Conservation (phyloP, 2,888 invertebrate species). For the Pediacus dermestoides region DNA sequence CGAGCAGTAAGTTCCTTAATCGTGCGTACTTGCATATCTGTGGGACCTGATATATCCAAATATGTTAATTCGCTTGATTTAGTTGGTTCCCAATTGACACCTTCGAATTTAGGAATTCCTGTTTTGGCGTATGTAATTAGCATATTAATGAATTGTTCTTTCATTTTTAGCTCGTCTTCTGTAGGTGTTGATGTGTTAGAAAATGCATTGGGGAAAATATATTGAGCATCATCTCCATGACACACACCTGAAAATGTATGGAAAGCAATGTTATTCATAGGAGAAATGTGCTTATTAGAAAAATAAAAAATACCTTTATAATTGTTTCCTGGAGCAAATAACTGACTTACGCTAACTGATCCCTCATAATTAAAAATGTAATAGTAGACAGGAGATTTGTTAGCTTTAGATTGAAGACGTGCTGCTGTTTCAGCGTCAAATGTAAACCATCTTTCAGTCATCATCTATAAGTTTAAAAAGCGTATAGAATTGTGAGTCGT, state of each 20-base stretch:
- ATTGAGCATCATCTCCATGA: slow-evolving; percentile 2
- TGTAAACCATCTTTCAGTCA: neutral
- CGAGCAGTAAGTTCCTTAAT: slow-evolving; percentile 44
- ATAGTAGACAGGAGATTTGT: slow-evolving; percentile 6
- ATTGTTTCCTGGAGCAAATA: neutral
- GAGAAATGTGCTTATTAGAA: neutral
- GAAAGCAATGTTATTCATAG: neutral
- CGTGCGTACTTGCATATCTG: slow-evolving; percentile 4
- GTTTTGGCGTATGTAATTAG: slow-evolving; percentile 2
- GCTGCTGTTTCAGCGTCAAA: slow-evolving; percentile 2
- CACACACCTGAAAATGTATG: slow-evolving; percentile 4
- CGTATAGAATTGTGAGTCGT: too few species aligned
- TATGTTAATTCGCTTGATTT: neutral
- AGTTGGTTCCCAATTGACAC: slow-evolving; percentile 6
- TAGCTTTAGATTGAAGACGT: neutral
- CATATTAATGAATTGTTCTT: neutral
- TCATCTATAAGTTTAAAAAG: slow-evolving; percentile 1
- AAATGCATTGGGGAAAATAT: neutral
- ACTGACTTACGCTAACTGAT: neutral
- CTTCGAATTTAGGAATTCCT: slow-evolving; percentile 1
- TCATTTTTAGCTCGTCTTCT: slow-evolving; percentile 1
- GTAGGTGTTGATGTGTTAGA: neutral
- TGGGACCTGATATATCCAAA: neutral
- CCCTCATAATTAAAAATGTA: neutral
- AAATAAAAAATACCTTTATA: neutral